Evolutionary conservation across 2,797 vertebrate genomes (phyloP).

Genomic region (Synaphobranchus kaupii): DNA sequence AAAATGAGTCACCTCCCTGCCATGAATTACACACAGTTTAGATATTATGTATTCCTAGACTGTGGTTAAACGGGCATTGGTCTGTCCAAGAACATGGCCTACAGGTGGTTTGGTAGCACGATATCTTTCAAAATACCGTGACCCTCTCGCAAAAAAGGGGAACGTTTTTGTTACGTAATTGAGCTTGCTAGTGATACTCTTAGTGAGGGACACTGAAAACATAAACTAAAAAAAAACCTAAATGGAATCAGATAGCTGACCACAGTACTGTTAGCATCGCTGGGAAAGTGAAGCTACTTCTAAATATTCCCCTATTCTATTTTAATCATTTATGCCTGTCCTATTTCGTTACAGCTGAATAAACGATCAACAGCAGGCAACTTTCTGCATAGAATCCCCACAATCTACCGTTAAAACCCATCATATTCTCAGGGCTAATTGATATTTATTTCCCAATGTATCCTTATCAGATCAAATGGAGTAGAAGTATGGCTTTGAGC

Average conservation of each 20-base stretch:
- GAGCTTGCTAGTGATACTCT: background rate
- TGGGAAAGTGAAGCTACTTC: background rate
- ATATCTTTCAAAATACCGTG: background rate
- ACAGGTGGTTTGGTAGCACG: background rate
- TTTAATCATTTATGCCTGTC: background rate
- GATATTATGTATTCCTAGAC: slow-evolving; percentile 29
- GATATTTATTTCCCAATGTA: slow-evolving; percentile 22
- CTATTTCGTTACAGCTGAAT: background rate
- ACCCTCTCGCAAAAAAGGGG: no score
- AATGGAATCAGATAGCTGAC: background rate
- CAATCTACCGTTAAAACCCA: slow-evolving; percentile 11
- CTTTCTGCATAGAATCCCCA: no score
- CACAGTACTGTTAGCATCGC: background rate
- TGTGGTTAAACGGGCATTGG: background rate
- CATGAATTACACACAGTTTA: slow-evolving; percentile 15
- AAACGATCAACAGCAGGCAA: background rate
- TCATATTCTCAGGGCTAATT: slow-evolving; percentile 9
- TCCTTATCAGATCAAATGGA: slow-evolving; percentile 19
- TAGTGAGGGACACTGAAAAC: background rate
- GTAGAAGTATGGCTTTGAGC: slow-evolving; percentile 9
- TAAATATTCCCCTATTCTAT: background rate
- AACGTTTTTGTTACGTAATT: background rate
- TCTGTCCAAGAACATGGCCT: background rate
- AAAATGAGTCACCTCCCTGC: slow-evolving; percentile 10
- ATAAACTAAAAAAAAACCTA: background rate